Evolutionary conservation across 1,140 invertebrate species (phyloP).

Genomic region (Drosophila yakuba): DNA sequence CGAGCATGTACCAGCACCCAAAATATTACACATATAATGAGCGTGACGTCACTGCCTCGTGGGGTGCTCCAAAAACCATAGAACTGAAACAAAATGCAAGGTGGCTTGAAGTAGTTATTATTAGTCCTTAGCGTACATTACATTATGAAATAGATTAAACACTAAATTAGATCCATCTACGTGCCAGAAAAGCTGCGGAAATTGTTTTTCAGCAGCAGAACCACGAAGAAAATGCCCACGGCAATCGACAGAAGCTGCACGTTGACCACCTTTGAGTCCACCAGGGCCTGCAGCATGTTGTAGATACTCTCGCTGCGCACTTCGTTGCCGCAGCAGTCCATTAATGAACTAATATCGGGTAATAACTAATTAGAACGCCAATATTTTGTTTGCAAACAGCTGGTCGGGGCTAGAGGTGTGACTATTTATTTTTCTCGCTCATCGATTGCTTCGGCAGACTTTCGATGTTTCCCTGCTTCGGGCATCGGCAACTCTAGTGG

Average conservation of each 20-base stretch:
- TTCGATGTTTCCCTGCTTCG: not conserved
- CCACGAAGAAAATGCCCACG: slow-evolving; percentile 80
- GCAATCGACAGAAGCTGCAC: slow-evolving; percentile 79
- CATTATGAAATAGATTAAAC: slow-evolving; percentile 60
- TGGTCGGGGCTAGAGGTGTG: slow-evolving; percentile 18
- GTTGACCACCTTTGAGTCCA: slow-evolving; percentile 80
- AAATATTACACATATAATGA: slow-evolving; percentile 25
- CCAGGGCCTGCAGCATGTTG: slow-evolving; percentile 74
- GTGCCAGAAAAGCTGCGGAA: slow-evolving; percentile 78
- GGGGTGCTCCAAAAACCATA: slow-evolving; percentile 24
- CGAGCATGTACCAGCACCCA: slow-evolving; percentile 32
- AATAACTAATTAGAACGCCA: slow-evolving; percentile 30
- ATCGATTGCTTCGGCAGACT: not conserved
- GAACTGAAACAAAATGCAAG: slow-evolving; percentile 32
- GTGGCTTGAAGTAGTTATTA: slow-evolving; percentile 48
- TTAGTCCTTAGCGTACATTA: slow-evolving; percentile 74
- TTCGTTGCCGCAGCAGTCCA: slow-evolving; percentile 80
- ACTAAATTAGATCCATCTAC: slow-evolving; percentile 50
- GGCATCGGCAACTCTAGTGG: not conserved
- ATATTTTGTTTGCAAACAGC: slow-evolving; percentile 58
- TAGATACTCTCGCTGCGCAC: slow-evolving; percentile 76
- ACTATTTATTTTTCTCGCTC: not conserved
- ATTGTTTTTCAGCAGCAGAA: slow-evolving; percentile 77
- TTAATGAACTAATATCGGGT: slow-evolving; percentile 42
- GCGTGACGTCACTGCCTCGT: slow-evolving; percentile 59